Evolutionary conservation across 2,888 invertebrate genomes (phyloP), one percentile per base, ranked within the genome.

Genomic region (Drosophila colorata): DNA sequence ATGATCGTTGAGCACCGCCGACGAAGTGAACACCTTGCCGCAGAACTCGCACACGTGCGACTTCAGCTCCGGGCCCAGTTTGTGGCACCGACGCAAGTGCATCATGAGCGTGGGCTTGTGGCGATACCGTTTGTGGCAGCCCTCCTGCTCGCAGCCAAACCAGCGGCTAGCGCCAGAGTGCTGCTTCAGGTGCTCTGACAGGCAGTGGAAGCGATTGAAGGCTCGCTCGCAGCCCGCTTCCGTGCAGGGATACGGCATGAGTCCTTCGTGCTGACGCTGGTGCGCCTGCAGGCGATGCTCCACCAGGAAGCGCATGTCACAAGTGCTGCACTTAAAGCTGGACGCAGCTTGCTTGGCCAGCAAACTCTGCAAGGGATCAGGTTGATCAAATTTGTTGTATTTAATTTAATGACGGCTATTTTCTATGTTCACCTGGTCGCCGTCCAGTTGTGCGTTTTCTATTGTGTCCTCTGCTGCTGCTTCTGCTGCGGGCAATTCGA

Each of bases 21-120:
- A 66, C 0, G 87, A 82, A 31, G 80, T 85, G 3, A 90, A 88
- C 0, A 87, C 75, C 68, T 90, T 88, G 2, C 91, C 91, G 40
- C 91, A 91, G 25, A 85, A 80, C 41, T 91, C 91, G 44, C 91
- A 91, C 1, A 91, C 56, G n/a, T 90, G 90, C 0, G 78, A 70
- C 46, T 88, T 88, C 0, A 86, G 56, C 43, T 80, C 82, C 1
- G 87, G 79, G 3, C 90, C 91, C 14, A 79, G 20, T 18, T 86
- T 79, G 41, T 90, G 90, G 43, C 35, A 74, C 47, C 75, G 80
- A 1, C 90, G 80, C 67, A 79, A 59, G 46, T 91, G 91, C 56
- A 87, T 72, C 1, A 65, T 75, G 0, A 91, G 74, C 4, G 90
- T 90, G 1, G 87, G 80, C 56, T 89, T 90, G 47, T 83, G 81